Conservation (phyloP, 1,140 invertebrate species). For the Pogonognathellus flavescens region DNA sequence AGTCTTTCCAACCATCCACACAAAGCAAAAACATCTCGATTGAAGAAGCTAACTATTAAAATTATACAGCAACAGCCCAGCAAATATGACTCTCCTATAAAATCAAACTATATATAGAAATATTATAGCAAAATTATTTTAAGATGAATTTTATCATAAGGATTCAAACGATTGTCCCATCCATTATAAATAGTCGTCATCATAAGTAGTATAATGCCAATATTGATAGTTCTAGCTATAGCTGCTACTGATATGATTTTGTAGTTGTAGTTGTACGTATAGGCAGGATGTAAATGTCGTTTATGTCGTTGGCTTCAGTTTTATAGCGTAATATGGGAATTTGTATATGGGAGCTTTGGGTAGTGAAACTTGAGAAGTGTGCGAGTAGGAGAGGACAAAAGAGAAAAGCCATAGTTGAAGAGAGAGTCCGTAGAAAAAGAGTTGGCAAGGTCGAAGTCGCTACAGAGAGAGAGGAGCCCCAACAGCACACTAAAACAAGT, state of each 20-base stretch:
- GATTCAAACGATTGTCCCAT: too few species aligned
- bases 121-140: too few species aligned
- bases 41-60: too few species aligned
- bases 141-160: too few species aligned
- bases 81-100: neutral
- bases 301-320: neutral
- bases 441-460: conserved; percentile 30
- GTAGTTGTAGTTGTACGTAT: neutral
- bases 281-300: neutral
- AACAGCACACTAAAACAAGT: conserved; percentile 17
- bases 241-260: neutral
- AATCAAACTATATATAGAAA: neutral
- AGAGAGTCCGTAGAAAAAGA: neutral
- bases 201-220: too few species aligned
- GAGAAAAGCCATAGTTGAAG: neutral
- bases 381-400: neutral
- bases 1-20: too few species aligned
- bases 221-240: too few species aligned
- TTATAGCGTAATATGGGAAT: neutral
- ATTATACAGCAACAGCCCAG: too few species aligned
- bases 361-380: too few species aligned
- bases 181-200: too few species aligned
- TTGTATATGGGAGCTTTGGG: neutral
- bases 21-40: too few species aligned
- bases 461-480: neutral